Percentiles rank a stretch among this genome's conserved stretches.
phyloP scores from a whole-genome alignment of 2,888 invertebrate genomes.

The Colostygia pectinataria region DNA sequence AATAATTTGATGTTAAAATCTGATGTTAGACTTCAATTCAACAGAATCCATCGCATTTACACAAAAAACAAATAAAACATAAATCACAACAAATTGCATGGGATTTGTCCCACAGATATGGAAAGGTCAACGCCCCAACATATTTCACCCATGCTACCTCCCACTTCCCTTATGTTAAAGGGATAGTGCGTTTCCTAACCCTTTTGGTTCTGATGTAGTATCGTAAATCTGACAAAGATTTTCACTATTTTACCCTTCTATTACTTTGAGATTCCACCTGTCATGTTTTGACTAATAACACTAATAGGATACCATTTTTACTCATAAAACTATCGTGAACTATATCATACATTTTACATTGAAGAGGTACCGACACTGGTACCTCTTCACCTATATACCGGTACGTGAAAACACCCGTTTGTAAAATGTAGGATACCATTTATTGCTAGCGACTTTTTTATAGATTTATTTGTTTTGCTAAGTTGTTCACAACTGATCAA shows the following conservation, averaged over 20 bases:
- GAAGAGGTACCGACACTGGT: too few relatives aligned
- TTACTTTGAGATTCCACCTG: neutral
- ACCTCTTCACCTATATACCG: too few relatives aligned
- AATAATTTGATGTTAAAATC: neutral
- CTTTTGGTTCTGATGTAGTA: constrained; percentile 12
- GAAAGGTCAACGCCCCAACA: constrained; percentile 54
- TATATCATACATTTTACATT: too few relatives aligned
- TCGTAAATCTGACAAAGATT: constrained; percentile 11
- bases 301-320: too few relatives aligned
- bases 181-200: constrained; percentile 32
- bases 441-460: too few relatives aligned
- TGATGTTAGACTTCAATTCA: constrained; percentile 1
- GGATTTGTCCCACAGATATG: constrained; percentile 52
- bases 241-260: constrained; percentile 6
- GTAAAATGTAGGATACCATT: too few relatives aligned
- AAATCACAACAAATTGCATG: constrained; percentile 55
- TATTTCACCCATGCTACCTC: constrained; percentile 51
- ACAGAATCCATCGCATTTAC: constrained; percentile 29
- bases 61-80: constrained; percentile 39
- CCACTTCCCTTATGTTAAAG: constrained; percentile 45
- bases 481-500: too few relatives aligned
- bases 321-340: too few relatives aligned
- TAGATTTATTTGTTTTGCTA: too few relatives aligned
- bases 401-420: too few relatives aligned
- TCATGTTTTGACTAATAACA: neutral